phyloP scores from a whole-genome alignment of 2,113 vertebrate genomes.

The Odocoileus virginianus region DNA sequence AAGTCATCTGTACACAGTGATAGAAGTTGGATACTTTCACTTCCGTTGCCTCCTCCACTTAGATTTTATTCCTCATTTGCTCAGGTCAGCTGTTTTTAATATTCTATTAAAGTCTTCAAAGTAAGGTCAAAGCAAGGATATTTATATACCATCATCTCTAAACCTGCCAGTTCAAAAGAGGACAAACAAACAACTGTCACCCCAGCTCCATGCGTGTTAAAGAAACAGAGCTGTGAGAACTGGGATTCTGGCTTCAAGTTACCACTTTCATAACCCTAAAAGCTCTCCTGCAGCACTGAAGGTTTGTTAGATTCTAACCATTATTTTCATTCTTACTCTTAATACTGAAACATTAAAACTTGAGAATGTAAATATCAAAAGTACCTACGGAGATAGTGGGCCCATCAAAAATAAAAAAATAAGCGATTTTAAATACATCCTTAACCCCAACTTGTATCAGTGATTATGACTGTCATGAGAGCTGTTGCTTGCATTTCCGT shows the following conservation, averaged over 20 bases:
- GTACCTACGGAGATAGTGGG: background rate
- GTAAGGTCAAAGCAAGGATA: slow-evolving; percentile 4
- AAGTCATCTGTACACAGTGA: background rate
- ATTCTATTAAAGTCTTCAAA: slow-evolving; percentile 17
- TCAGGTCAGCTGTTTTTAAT: background rate
- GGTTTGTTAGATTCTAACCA: background rate
- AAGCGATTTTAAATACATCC: background rate
- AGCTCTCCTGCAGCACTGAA: background rate
- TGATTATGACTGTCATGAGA: background rate
- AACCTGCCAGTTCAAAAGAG: slow-evolving; percentile 25
- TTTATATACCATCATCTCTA: slow-evolving; percentile 30
- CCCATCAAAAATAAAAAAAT: background rate
- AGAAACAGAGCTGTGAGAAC: background rate
- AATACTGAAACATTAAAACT: background rate
- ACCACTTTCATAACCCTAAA: background rate
- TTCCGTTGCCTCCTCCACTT: background rate
- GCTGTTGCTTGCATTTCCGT: background rate
- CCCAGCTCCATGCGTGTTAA: background rate
- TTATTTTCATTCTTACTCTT: background rate
- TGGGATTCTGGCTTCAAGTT: background rate
- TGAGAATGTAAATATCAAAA: background rate
- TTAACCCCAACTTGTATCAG: background rate
- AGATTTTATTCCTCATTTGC: background rate
- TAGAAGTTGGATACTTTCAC: background rate
- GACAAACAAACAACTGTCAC: background rate